phyloP scores from a whole-genome alignment of 92 coral and sea anemone species.

The Palythoa caribaeorum region DNA sequence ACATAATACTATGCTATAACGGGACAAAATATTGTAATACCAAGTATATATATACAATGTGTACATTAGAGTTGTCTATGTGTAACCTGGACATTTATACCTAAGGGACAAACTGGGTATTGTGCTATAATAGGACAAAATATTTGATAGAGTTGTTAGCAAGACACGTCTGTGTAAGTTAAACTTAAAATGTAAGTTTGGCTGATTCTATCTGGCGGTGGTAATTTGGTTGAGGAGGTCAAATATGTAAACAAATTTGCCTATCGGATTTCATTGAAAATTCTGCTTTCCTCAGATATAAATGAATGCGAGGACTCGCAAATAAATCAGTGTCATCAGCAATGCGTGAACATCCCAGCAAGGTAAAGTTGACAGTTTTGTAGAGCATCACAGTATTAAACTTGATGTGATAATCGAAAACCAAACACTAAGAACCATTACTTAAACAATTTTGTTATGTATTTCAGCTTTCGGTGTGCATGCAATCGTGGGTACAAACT shows the following conservation, averaged over 20 bases:
- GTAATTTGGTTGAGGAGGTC: no score
- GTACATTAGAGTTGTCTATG: no score
- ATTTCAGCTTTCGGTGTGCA: conserved; percentile 81
- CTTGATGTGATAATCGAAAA: no score
- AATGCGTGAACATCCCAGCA: conserved; percentile 87
- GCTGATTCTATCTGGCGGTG: no score
- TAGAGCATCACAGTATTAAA: background rate
- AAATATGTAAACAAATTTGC: no score
- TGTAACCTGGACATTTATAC: no score
- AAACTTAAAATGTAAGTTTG: no score
- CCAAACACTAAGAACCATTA: background rate
- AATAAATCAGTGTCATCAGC: conserved; percentile 74
- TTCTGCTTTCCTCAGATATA: conserved; percentile 59
- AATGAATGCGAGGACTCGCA: conserved; percentile 76
- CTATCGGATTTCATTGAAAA: background rate
- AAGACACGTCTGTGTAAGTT: no score
- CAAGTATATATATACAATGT: background rate
- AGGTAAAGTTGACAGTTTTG: conserved; percentile 63
- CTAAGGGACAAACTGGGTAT: no score
- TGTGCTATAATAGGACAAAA: no score
- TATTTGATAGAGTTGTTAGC: no score
- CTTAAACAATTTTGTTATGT: background rate
- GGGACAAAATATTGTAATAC: background rate
- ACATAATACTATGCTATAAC: no score
- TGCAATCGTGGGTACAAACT: conserved; percentile 84